Evolutionary conservation across 2,113 vertebrate genomes (phyloP), one percentile per base, ranked within the genome.

Genomic region (Eurystomus gularis): DNA sequence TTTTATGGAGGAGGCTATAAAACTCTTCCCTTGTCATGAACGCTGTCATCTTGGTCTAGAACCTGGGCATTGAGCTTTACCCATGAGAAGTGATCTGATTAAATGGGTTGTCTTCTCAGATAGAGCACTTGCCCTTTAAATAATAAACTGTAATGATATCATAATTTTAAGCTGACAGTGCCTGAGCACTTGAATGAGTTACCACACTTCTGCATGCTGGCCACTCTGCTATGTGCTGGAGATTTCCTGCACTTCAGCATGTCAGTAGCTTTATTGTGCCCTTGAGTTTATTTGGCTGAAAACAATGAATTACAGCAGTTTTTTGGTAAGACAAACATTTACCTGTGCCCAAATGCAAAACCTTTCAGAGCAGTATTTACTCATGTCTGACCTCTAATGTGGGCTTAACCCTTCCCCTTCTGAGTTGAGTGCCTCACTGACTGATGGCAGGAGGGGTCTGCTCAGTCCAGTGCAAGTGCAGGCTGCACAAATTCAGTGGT

Each of bases 261-360:
- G 49, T 83, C 49, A 3, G 0, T 57, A 29, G 23, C 26, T 87
- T 93, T 19, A 60, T 80, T 91, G 28, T 52, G 54, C 64, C 79
- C 55, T 94, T 95, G 68, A 80, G 40, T 92, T 88, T 93, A 44
- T 77, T 94, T 84, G 86, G 31, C 81, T 68, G 78, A 71, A 77
- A 94, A 71, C 39, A 87, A 68, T 42, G 20, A 79, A 90, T 91
- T 48, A 91, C 90, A 87, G 33, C 48, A 91, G 51, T 26, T 94
- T 91, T 80, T 57, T 1, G 3, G 39, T 64, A 51, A 75, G 48
- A 75, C 29, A 65, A 92, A 72, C 40, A 68, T 46, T 70, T 48
- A 80, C 28, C 82, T 90, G 25, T 93, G 48, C 55, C 39, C 29
- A 87, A 85, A 85, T 33, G 24, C 42, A 87, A 78, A 78, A 6